Conservation (phyloP, 2,888 invertebrate genomes). For the Conus canariensis region DNA sequence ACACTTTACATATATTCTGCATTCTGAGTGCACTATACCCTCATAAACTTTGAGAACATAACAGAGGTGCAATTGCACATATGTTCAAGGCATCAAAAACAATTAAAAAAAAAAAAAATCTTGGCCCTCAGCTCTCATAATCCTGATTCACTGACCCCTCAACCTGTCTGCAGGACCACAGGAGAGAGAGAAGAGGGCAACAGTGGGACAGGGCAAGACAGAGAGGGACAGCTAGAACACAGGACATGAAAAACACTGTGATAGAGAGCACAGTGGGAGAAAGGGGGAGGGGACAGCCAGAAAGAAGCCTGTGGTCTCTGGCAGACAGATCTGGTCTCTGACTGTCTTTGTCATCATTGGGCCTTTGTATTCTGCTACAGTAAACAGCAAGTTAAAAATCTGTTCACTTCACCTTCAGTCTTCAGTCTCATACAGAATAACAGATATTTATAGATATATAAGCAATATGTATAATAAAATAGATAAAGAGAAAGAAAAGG, state of each 20-base stretch:
- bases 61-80: no score
- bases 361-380: neutral
- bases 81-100: no score
- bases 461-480: no score
- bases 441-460: no score
- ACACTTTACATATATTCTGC: no score
- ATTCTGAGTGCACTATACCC: no score
- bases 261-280: neutral
- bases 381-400: no score
- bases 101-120: no score
- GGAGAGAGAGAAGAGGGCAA: neutral
- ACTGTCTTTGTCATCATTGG: slow-evolving; percentile 39
- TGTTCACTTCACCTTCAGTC: no score
- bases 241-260: neutral
- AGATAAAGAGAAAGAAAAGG: no score
- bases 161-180: slow-evolving; percentile 37
- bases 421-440: no score
- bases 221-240: neutral
- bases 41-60: no score
- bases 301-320: slow-evolving; percentile 23
- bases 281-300: neutral
- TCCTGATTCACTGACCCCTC: slow-evolving; percentile 43
- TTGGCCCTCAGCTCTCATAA: slow-evolving; percentile 49
- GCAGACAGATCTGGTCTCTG: slow-evolving; percentile 37
- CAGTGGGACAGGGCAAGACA: slow-evolving; percentile 22